Conservation (phyloP, 2,797 vertebrate species). For the Epinephelus malabaricus region DNA sequence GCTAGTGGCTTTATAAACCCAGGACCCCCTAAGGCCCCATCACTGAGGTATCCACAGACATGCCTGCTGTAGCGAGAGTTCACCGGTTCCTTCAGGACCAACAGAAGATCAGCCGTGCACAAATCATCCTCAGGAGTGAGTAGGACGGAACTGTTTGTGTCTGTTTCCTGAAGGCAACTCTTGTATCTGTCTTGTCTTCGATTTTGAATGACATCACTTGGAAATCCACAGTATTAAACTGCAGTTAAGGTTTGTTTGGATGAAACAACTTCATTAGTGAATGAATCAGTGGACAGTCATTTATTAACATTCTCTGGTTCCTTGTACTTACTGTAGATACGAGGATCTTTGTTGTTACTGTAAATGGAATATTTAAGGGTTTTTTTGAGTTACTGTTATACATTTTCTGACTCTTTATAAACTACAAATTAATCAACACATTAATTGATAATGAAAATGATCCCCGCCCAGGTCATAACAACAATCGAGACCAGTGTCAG, state of each 20-base stretch:
- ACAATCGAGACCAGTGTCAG: neutral
- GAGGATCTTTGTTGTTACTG: neutral
- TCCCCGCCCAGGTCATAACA: neutral
- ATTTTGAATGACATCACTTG: neutral
- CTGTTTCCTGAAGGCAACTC: neutral
- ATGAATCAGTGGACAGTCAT: too few relatives aligned
- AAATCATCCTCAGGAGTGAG: slow-evolving; percentile 85
- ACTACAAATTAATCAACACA: neutral
- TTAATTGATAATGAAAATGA: neutral
- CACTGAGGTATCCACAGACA: slow-evolving; percentile 50
- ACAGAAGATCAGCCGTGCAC: slow-evolving; percentile 79
- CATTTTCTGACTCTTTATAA: neutral
- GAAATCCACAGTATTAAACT: neutral
- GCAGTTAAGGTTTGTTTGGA: neutral
- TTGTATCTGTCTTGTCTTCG: neutral
- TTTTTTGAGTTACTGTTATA: neutral
- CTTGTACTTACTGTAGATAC: neutral
- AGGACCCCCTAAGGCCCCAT: slow-evolving; percentile 23
- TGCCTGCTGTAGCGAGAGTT: slow-evolving; percentile 73
- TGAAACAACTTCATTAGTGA: neutral
- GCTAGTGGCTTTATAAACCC: neutral
- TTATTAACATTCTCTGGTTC: neutral
- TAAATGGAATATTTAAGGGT: neutral
- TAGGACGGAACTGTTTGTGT: slow-evolving; percentile 42
- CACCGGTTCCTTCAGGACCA: slow-evolving; percentile 54